Evolutionary conservation across 2,888 invertebrate genomes (phyloP).

Genomic region (Aphodius granarius): DNA sequence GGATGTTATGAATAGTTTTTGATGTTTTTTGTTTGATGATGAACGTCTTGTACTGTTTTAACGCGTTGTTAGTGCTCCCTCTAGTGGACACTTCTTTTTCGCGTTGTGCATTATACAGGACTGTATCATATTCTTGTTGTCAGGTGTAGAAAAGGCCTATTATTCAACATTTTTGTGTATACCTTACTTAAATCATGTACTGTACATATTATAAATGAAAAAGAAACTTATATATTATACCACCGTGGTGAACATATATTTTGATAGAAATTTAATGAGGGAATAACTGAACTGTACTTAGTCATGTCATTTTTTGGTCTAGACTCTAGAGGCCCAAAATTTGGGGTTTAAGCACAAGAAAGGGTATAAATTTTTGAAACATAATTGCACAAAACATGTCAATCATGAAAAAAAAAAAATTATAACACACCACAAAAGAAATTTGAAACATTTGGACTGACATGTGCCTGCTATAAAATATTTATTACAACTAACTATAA

Average conservation of each 20-base stretch:
- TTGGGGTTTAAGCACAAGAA: too few relatives aligned
- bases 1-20: background rate
- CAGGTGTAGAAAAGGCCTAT: background rate
- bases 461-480: constrained; percentile 40
- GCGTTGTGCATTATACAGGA: background rate
- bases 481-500: background rate
- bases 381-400: constrained; percentile 33
- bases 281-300: constrained; percentile 16
- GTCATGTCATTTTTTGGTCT: constrained; percentile 27
- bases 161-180: background rate
- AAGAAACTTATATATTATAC: constrained; percentile 17
- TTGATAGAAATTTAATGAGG: constrained; percentile 20
- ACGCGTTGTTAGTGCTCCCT: too few relatives aligned
- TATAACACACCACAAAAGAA: constrained; percentile 11
- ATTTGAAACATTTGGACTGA: constrained; percentile 42
- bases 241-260: constrained; percentile 29
- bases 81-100: background rate
- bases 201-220: background rate
- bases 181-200: background rate
- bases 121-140: background rate
- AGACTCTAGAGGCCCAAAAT: constrained; percentile 5
- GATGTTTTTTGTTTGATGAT: background rate
- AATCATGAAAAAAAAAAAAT: constrained; percentile 33
- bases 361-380: constrained; percentile 35
- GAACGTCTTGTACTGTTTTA: too few relatives aligned